phyloP scores from a whole-genome alignment of 1,140 invertebrate genomes.

The Micrasema longulum region DNA sequence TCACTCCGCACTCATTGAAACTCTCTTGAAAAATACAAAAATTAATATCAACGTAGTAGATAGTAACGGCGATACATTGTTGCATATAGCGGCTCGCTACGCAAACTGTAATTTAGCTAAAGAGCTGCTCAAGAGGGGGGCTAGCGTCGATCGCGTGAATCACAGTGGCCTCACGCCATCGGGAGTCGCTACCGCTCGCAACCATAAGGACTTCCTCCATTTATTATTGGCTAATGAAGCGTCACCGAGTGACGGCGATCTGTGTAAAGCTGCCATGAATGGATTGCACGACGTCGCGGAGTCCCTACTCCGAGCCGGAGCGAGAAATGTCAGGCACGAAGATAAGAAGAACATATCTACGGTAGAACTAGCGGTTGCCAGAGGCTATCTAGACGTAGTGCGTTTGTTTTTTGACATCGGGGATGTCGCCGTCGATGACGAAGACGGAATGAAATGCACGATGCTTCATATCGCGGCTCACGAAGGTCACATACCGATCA shows the following conservation, averaged over 20 bases:
- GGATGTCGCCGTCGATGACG: neutral
- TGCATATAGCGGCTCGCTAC: conserved; percentile 1
- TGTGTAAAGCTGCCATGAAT: neutral
- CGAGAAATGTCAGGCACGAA: neutral
- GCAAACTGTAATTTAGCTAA: neutral
- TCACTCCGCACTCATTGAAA: neutral
- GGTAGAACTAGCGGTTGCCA: neutral
- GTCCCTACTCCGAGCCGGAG: neutral
- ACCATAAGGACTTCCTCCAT: neutral
- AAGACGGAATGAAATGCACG: neutral
- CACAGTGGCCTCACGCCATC: neutral
- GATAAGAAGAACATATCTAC: neutral
- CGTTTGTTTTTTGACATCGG: neutral
- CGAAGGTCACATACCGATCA: neutral
- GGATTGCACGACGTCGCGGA: neutral
- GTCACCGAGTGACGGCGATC: neutral
- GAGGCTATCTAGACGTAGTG: neutral
- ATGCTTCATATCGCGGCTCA: conserved; percentile 1
- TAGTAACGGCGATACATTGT: neutral
- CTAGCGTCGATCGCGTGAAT: neutral
- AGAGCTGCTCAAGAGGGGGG: conserved; percentile 1
- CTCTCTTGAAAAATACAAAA: neutral
- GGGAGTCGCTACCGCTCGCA: neutral
- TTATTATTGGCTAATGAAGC: conserved; percentile 8
- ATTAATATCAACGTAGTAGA: neutral